Percentiles rank a stretch among this genome's conserved stretches.
Conservation (phyloP, 2,113 vertebrate genomes). For the Poeciliopsis prolifica region DNA sequence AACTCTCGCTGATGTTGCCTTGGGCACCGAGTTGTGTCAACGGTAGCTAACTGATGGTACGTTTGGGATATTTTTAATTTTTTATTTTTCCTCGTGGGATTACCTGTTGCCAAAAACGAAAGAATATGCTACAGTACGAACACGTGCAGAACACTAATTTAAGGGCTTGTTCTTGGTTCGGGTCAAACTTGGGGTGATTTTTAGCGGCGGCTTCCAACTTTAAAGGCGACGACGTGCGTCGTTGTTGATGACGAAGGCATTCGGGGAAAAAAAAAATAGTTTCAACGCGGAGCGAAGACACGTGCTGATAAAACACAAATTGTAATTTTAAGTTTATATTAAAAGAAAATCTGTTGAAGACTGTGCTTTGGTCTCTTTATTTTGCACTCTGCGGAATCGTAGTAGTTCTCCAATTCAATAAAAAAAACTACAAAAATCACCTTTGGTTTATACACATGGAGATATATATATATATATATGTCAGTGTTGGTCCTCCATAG, state of each 20-base stretch:
- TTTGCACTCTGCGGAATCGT: not conserved
- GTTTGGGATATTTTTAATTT: conserved; percentile 6
- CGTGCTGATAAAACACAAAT: conserved; percentile 74
- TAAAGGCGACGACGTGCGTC: conserved; percentile 48
- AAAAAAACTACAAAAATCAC: too few relatives aligned
- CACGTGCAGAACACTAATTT: conserved; percentile 68
- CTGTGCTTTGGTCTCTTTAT: conserved; percentile 10
- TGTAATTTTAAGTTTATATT: conserved; percentile 80
- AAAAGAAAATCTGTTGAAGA: conserved; percentile 65
- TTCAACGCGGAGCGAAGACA: conserved; percentile 71
- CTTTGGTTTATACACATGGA: too few relatives aligned
- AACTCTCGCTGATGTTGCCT: conserved; percentile 75
- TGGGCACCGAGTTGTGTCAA: conserved; percentile 77
- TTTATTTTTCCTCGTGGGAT: conserved; percentile 48
- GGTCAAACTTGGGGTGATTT: conserved; percentile 50
- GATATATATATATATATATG: too few relatives aligned
- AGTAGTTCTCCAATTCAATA: too few relatives aligned
- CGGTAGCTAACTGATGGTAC: conserved; percentile 68
- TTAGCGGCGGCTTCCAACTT: conserved; percentile 41
- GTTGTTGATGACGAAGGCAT: conserved; percentile 58
- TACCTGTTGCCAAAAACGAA: conserved; percentile 80
- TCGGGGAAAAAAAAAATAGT: conserved; percentile 56
- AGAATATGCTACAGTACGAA: conserved; percentile 21
- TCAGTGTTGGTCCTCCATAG: too few relatives aligned
- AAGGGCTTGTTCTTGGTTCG: conserved; percentile 78